phyloP scores from a whole-genome alignment of 2,113 vertebrate genomes.

The Pleuronectes platessa region DNA sequence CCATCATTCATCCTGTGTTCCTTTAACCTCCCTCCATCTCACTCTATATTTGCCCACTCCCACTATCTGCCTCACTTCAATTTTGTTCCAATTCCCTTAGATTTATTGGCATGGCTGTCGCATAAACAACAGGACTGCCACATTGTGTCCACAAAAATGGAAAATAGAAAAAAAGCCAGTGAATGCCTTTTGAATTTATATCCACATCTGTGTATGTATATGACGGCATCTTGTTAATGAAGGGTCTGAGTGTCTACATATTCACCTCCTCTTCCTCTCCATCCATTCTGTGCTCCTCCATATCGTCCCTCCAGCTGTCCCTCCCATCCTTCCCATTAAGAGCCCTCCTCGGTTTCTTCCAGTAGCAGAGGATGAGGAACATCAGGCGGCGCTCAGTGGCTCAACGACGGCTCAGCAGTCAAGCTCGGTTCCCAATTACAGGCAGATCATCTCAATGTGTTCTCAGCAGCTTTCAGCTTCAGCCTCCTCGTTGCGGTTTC shows the following conservation, averaged over 20 bases:
- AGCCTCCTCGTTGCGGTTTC: conserved; percentile 42
- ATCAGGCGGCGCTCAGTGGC: conserved; percentile 30
- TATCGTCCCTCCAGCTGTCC: conserved; percentile 56
- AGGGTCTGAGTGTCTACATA: conserved; percentile 24
- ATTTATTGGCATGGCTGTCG: conserved; percentile 37
- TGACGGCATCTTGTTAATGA: conserved; percentile 37
- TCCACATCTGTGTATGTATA: not conserved
- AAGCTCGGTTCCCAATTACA: conserved; percentile 64
- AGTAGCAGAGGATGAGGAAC: conserved; percentile 39
- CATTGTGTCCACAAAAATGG: conserved; percentile 23
- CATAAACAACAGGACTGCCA: conserved; percentile 30
- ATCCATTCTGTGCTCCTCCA: conserved; percentile 33
- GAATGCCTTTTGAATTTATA: conserved; percentile 1
- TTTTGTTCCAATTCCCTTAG: conserved; percentile 43
- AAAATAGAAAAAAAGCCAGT: not conserved
- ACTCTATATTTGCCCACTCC: conserved; percentile 21
- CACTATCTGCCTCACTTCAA: conserved; percentile 47
- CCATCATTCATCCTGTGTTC: conserved; percentile 1
- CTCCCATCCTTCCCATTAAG: conserved; percentile 38
- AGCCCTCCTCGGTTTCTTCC: conserved; percentile 36
- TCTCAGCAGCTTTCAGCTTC: conserved; percentile 38
- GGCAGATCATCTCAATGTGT: conserved; percentile 52
- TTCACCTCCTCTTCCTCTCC: conserved; percentile 24
- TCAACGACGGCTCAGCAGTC: conserved; percentile 50
- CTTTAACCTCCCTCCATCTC: conserved; percentile 23